phyloP scores from a whole-genome alignment of 2,797 vertebrate genomes.

The Cynodonichthys magdalenae region DNA sequence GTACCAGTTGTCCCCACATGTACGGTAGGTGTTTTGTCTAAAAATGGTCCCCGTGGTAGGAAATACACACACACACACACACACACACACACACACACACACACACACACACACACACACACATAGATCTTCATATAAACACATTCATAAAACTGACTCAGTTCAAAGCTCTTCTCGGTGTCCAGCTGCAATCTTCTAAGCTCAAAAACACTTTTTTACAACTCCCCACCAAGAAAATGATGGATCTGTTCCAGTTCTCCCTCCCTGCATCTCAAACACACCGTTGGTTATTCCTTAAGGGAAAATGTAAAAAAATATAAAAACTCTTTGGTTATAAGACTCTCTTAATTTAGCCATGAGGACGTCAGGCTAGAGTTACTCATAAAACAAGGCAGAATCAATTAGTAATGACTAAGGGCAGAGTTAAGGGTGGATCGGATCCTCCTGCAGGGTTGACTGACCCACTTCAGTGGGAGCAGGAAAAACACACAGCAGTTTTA shows the following conservation, averaged over 20 bases:
- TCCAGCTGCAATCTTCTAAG: slow-evolving; percentile 61
- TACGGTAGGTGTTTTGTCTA: no score
- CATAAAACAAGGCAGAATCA: slow-evolving; percentile 29
- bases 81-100: slow-evolving; percentile 27
- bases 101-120: slow-evolving; percentile 24
- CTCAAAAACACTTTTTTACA: slow-evolving; percentile 25
- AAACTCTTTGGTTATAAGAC: slow-evolving; percentile 32
- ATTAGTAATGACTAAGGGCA: slow-evolving; percentile 44
- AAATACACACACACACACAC: no score
- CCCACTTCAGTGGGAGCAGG: slow-evolving; percentile 42
- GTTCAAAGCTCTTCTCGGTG: slow-evolving; percentile 31
- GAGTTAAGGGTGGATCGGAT: slow-evolving; percentile 35
- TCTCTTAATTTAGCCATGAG: not conserved
- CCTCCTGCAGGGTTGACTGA: slow-evolving; percentile 50
- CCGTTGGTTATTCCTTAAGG: slow-evolving; percentile 8
- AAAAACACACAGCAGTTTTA: slow-evolving; percentile 60
- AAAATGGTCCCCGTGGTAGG: no score
- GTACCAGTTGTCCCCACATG: no score
- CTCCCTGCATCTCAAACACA: not conserved
- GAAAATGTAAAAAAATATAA: slow-evolving; percentile 16
- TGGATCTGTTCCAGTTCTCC: not conserved
- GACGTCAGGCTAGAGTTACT: slow-evolving; percentile 17
- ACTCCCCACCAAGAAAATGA: not conserved
- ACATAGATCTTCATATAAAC: slow-evolving; percentile 10
- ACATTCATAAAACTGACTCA: slow-evolving; percentile 12